These are phyloP conservation scores for Eulemur macaco DNA, from an alignment of 2,113 vertebrate genomes.

Conservation along the genomic window DNA sequence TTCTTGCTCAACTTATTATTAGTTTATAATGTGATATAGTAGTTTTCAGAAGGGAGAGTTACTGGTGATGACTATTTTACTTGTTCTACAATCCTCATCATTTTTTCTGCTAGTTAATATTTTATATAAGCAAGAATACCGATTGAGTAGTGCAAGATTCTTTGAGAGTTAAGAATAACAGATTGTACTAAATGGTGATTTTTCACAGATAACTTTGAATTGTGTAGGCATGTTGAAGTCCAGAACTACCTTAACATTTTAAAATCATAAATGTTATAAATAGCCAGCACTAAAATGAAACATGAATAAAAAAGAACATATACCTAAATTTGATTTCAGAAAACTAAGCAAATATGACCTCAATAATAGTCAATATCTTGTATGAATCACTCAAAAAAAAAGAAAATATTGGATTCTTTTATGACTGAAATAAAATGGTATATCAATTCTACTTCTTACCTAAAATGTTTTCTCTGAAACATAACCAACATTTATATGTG, in stretches of 20 bases:
- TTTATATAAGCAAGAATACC: background rate
- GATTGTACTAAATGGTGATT: background rate
- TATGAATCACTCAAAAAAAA: background rate
- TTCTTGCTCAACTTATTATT: background rate
- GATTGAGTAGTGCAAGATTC: background rate
- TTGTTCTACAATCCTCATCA: background rate
- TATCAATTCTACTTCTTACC: background rate
- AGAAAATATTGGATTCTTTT: background rate
- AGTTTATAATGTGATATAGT: background rate
- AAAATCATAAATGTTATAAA: background rate
- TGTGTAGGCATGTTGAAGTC: background rate
- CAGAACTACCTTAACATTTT: background rate
- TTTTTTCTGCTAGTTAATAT: background rate
- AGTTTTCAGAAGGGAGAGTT: background rate
- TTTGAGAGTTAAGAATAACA: background rate
- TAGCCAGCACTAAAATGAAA: background rate
- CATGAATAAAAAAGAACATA: background rate
- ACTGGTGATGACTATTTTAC: background rate
- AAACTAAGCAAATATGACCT: background rate
- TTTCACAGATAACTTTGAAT: background rate
- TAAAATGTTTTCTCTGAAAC: background rate
- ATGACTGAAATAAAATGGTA: background rate
- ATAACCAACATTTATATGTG: background rate
- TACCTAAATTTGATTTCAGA: background rate
- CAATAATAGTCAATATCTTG: background rate